These are phyloP conservation scores for Mesodorylaimus sp. DNA, from an alignment of 2,888 invertebrate genomes.

Conservation along the genomic window DNA sequence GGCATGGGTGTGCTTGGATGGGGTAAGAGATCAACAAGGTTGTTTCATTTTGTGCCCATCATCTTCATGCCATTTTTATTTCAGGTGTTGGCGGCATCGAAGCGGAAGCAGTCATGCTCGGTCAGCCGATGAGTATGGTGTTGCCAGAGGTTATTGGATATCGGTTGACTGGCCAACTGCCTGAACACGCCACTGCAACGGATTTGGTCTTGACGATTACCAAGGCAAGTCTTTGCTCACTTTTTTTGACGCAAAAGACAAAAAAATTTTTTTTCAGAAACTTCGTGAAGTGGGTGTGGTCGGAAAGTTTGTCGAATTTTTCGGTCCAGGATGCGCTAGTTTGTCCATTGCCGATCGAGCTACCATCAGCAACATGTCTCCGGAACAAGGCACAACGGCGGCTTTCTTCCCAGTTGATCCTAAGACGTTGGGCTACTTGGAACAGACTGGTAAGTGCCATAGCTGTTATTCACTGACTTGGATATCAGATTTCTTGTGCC, in stretches of 20 bases:
- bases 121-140: conserved; percentile 89
- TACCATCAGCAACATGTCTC: conserved; percentile 96
- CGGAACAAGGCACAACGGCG: conserved; percentile 80
- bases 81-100: conserved; percentile 55
- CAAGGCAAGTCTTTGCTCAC: conserved; percentile 49
- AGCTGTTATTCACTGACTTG: not conserved
- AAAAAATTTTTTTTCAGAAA: conserved; percentile 44
- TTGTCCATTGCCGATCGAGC: conserved; percentile 88
- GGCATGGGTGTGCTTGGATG: conserved; percentile 88
- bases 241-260: not conserved
- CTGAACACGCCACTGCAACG: conserved; percentile 71
- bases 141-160: conserved; percentile 90
- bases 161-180: conserved; percentile 58
- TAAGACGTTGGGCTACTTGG: conserved; percentile 57
- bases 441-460: conserved; percentile 57
- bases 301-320: conserved; percentile 96
- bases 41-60: not conserved
- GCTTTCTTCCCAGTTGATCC: conserved; percentile 82
- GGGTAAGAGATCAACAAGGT: too few relatives aligned
- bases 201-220: conserved; percentile 92
- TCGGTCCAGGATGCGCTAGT: conserved; percentile 71
- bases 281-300: conserved; percentile 83
- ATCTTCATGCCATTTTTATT: not conserved
- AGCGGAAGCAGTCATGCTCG: conserved; percentile 96
- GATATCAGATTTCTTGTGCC: conserved; percentile 13